Evolutionary conservation across 2,113 vertebrate genomes (phyloP).

Genomic region (Diadophis punctatus): DNA sequence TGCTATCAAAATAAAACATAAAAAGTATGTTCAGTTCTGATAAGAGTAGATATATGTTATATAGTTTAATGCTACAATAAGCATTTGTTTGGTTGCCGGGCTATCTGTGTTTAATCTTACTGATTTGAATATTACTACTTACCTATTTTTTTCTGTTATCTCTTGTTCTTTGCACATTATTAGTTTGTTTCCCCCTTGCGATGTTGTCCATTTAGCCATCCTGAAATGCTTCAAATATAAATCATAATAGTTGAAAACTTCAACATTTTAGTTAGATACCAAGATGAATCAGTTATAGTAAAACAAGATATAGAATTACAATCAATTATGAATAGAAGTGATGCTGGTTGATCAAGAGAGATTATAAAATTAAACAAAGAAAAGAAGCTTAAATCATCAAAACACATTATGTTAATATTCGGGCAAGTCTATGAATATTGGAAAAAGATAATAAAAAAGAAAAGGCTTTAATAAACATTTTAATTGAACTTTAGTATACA

Average conservation of each 20-base stretch:
- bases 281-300: background rate
- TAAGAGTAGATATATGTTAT: background rate
- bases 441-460: background rate
- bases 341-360: background rate
- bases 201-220: background rate
- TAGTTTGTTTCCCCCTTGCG: background rate
- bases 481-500: background rate
- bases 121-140: background rate
- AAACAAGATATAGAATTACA: background rate
- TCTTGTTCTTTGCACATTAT: background rate
- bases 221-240: background rate
- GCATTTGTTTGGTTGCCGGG: background rate
- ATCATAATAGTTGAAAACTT: background rate
- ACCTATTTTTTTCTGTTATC: background rate
- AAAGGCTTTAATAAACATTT: background rate
- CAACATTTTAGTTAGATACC: background rate
- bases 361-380: background rate
- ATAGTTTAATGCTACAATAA: background rate
- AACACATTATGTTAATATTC: background rate
- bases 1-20: background rate
- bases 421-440: background rate
- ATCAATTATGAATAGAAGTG: background rate
- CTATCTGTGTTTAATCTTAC: background rate
- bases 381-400: background rate
- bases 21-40: background rate